Evolutionary conservation across 2,888 invertebrate species (phyloP), one percentile per base, ranked within the genome.

Genomic region (Drosophila melanosoma): DNA sequence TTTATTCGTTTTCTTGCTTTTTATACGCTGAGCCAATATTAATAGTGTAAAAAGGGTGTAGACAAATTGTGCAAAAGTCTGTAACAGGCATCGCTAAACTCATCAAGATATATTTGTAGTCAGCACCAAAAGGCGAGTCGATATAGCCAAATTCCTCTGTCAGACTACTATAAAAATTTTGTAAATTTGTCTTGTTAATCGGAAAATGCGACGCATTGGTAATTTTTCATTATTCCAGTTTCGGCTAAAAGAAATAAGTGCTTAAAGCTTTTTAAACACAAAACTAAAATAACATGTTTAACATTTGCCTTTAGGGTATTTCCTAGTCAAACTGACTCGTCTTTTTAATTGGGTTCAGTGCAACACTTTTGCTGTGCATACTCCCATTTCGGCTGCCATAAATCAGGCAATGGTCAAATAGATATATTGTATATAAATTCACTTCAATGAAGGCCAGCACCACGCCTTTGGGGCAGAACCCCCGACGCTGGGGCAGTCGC

Each of bases 381-480:
- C 70, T 61, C 76, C 70, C 76, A 76, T 67, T 77, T 51, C 52
- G 51, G n/a, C 51, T 23, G 51, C 35, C 53, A 75, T 79, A 79
- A 75, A 80, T 75, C 71, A 71, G 58, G 56, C 64, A 11, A 53
- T 23, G 33, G 35, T 7, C n/a, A 5, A 23, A 10, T 38, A 33
- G 36, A 54, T 59, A 33, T 29, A 62, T 26, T 72, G 54, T 61
- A 29, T 38, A 29, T 75, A 66, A 73, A 87, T 82, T 84, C 72
- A 74, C 58, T 75, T 60, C 59, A 29, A 68, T 70, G 84, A 85
- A 85, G 84, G 84, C 87, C 89, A 84, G 72, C 82, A 48, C 33
- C 76, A 73, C 60, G 75, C 70, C 81, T 23, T 68, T 81, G 54
- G 48, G 40, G 40, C 56, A 45, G 49, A 74, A 38, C 61, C 53